Base-by-base conservation (phyloP, 2,888 invertebrate genomes). In the Nomada ruficornis region DNA sequence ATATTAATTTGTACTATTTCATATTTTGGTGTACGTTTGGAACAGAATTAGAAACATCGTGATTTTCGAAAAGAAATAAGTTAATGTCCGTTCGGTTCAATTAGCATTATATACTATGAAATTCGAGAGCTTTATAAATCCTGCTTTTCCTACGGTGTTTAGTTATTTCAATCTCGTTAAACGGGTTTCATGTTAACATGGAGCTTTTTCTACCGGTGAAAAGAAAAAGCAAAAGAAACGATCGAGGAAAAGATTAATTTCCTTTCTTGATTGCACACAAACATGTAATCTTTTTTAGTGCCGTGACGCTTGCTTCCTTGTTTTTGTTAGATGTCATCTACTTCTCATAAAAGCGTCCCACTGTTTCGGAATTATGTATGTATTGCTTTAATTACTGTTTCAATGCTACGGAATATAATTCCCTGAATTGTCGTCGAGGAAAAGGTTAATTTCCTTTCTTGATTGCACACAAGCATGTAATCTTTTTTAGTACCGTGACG, bases 401-500 rank as follows among this genome's bases (percentile, higher is more conserved):
- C 11, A 42, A 15, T 47, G 47, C 47, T 3, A 10, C 11, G 13
- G 4, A 47, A 47, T 15, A 15, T 15, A 47, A 47, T 47, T 47
- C 4, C 47, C 15, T 11, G 15, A 47, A 47, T 47, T 47, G 15
- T 50, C 50, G 13, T 50, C 0, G 47, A 11, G 26, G 9, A 0
- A 52, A 36, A 52, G 65, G 26, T 65, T 65, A 29, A 65, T 65
- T 65, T 29, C n/a, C 13, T 26, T 18, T 11, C 18, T 26, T 64
- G 18, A 26, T 11, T 26, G 18, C 18, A 10, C 47, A 11, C 4
- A 26, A 29, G 1, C 29, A 7, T 36, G 36, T 36, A 36, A 29
- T 59, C 29, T 15, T 36, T 60, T 29, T 60, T 36, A 18, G 2
- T 18, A 10, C 9, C n/a, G 29, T 36, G 10, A 36, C 36, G 15